Base-by-base conservation (phyloP, 2,888 invertebrate species). In the Lochmaea capreae region DNA sequence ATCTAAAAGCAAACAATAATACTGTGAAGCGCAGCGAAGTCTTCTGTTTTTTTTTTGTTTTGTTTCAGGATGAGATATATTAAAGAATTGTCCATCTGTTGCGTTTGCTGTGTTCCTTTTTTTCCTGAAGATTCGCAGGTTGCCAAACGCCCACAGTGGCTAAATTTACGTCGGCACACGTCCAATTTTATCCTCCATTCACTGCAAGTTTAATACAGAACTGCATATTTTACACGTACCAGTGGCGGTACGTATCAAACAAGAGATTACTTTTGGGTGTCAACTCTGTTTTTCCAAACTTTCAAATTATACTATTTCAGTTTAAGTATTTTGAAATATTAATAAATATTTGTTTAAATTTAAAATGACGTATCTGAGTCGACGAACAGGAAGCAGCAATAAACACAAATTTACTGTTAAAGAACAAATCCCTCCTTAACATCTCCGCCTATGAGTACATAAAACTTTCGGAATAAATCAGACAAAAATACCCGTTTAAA, bases 151-250 rank as follows among this genome's bases (percentile, higher is more conserved):
- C 87, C 86, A 88, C 88, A 84, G 85, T 79, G 83, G 83, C 88
- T 88, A 88, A 87, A 88, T 88, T 87, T 88, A 88, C 82, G 82
- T 83, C 84, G 88, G 88, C 88, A 88, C 79, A 74, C 79, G 80
- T 85, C 88, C 88, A 88, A 88, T 87, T 88, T 87, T 85, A 86
- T 85, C 84, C 83, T 87, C 87, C 88, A 88, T 88, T 88, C 88
- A 88, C 87, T 86, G 86, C 84, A 83, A 81, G 80, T 81, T 74
- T 76, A 74, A 75, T 78, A 80, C 79, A 77, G 75, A 74, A 77
- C 77, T 79, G 81, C 81, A 81, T 77, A 79, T 69, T 79, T 72
- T 77, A 73, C 68, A 73, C 71, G 74, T 70, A 70, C 71, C 65
- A 66, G 59, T 65, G 63, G 59, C 46, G 65, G 33, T 8, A 8